Base-by-base conservation (phyloP, 2,888 invertebrate genomes). In the Mesodorylaimus sp. region DNA sequence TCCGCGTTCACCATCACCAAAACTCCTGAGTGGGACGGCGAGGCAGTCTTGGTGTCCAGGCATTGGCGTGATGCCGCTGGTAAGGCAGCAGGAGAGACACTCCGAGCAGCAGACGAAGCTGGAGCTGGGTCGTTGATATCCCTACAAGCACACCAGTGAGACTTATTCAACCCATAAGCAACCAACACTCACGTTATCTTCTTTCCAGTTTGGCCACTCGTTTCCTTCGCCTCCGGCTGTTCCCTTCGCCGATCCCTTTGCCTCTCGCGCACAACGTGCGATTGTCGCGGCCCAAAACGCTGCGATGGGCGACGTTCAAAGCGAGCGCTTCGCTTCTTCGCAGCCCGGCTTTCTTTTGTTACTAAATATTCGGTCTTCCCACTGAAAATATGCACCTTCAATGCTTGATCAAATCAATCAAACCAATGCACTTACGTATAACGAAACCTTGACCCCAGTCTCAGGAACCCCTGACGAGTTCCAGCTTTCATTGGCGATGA, bases 371-470 rank as follows among this genome's bases (percentile, higher is more conserved):
- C 97, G 1, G 97, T 97, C 66, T 89, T 80, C 0, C 97, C 91
- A 56, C 87, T 87, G 61, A 16, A 64, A 59, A 27, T 36, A 5
- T 29, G 23, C 19, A 19, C 19, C 24, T 2, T 2, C 52, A 28
- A 2, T n/a, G 2, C 2, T 29, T 1, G n/a, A 54, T 56, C 16
- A 37, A 51, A 32, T 38, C 39, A 39, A 27, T 29, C 24, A 23
- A 24, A 51, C 13, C 3, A 10, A n/a, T 5, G 48, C 44, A 47
- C 51, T 55, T 60, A 76, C 76, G 76, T 75, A 65, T 83, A 83
- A 66, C 88, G 80, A 69, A 97, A 97, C 50, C 95, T 77, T 16
- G 95, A 95, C 48, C 95, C 95, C 87, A 97, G 89, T 54, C 97
- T 76, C 72, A 97, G 89, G 74, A 97, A 93, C 72, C 87, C 89